Conservation (phyloP, 2,113 vertebrate species). For the Calyptommatus sinebrachiatus region DNA sequence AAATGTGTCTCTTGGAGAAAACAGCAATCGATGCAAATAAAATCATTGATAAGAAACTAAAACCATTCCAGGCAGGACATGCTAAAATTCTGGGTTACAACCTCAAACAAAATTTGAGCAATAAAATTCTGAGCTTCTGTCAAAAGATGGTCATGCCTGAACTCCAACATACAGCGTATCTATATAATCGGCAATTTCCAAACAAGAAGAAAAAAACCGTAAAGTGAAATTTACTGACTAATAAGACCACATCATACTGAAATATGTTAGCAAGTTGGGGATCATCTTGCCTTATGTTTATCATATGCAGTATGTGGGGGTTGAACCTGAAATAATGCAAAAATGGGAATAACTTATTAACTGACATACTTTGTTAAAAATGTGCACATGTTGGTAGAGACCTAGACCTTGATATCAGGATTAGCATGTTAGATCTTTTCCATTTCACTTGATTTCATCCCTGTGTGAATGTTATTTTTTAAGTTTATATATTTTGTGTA, state of each 20-base stretch:
- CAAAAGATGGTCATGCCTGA: conserved; percentile 77
- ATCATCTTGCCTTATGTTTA: background rate
- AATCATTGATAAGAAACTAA: conserved; percentile 67
- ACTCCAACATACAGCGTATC: conserved; percentile 75
- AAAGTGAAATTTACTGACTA: too few relatives aligned
- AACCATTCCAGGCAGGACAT: conserved; percentile 79
- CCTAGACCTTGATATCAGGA: too few relatives aligned
- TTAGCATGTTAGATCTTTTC: too few relatives aligned
- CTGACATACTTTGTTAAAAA: too few relatives aligned
- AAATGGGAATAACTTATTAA: too few relatives aligned
- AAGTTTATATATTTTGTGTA: too few relatives aligned
- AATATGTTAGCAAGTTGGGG: fast-evolving
- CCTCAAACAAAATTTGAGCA: conserved; percentile 68
- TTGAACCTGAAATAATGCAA: too few relatives aligned
- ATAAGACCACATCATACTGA: too few relatives aligned
- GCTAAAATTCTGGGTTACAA: conserved; percentile 85
- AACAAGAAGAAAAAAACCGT: conserved; percentile 56
- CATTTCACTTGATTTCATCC: too few relatives aligned
- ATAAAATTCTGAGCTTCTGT: conserved; percentile 63
- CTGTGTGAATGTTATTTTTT: too few relatives aligned
- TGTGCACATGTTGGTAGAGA: too few relatives aligned
- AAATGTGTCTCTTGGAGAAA: conserved; percentile 71
- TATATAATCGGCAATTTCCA: conserved; percentile 79
- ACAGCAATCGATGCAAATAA: conserved; percentile 56
- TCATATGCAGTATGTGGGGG: background rate